phyloP scores from a whole-genome alignment of 2,888 invertebrate genomes.

The Dastarcus helophoroides region DNA sequence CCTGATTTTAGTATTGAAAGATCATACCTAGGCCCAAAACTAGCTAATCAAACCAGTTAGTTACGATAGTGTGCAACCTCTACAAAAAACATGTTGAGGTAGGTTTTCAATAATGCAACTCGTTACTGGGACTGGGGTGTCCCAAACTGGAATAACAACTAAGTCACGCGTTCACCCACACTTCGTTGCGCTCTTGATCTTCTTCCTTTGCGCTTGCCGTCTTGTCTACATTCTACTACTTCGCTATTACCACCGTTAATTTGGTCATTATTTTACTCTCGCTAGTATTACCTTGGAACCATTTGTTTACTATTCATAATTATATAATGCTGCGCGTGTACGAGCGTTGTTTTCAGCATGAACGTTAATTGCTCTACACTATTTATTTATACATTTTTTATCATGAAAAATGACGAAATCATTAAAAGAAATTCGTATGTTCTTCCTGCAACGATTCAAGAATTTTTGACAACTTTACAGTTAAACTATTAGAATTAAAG shows the following conservation, averaged over 20 bases:
- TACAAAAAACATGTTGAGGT: conserved; percentile 29
- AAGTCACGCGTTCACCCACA: conserved; percentile 24
- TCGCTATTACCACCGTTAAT: conserved; percentile 16
- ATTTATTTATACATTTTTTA: no score
- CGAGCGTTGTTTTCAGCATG: no score
- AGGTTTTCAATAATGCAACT: conserved; percentile 29
- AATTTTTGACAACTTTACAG: no score
- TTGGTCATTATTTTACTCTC: no score
- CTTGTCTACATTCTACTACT: conserved; percentile 16
- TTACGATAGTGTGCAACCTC: conserved; percentile 29
- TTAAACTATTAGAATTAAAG: no score
- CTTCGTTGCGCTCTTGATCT: conserved; percentile 14
- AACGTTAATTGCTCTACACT: no score
- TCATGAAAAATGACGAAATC: no score
- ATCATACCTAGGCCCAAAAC: conserved; percentile 29
- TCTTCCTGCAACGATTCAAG: no score
- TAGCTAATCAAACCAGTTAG: conserved; percentile 29
- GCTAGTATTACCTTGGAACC: conserved; percentile 6
- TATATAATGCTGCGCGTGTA: no score
- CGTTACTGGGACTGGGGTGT: conserved; percentile 24
- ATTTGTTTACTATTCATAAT: no score
- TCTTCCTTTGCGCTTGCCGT: conserved; percentile 13
- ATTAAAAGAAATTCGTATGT: no score
- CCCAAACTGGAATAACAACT: conserved; percentile 30
- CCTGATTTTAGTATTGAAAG: conserved; percentile 29